Base-by-base conservation (phyloP, 1,140 invertebrate genomes). In the Drosophila baimaii region DNA sequence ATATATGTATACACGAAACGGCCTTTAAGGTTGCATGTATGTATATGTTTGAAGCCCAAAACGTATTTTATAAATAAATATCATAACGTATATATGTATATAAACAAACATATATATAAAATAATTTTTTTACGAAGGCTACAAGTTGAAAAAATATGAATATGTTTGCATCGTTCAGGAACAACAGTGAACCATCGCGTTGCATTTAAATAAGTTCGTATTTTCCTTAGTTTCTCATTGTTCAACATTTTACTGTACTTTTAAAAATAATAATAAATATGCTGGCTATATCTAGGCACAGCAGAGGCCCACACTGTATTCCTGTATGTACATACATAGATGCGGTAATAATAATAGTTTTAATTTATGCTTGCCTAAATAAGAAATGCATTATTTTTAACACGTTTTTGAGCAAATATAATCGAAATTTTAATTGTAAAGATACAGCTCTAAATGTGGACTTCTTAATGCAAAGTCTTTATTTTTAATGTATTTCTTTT, bases 241-340 rank as follows among this genome's bases (percentile, higher is more conserved):
- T 13, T 59, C 35, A 31, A 37, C 13, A 55, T n/a, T 51, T 51
- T 25, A 51, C 43, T 61, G 29, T 31, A 52, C 31, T 31, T 58
- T 33, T 12, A 21, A 54, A 37, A 62, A 63, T 39, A 39, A 56
- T 57, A 57, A 56, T 27, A 23, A 57, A 39, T 57, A 29, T 39
- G 33, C 51, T 39, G 17, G 33, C n/a, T 43, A 33, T 58, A 59
- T 72, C 69, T 72, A 57, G 69, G 69, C 52, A 51, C 44, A 47
- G 8, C 29, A 33, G 17, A 13, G 13, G 19, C 4, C 29, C 49
- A 52, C 2, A 52, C 4, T 41, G 8, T 15, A 17, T n/a, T 9
- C 4, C 21, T 58, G 58, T 41, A 29, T 59, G 15, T 29, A 51
- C 13, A 6, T 31, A 49, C 25, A 12, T n/a, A 17, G 46, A 23